Base-by-base conservation (phyloP, 2,797 vertebrate genomes). In the Syngnathus rostellatus region DNA sequence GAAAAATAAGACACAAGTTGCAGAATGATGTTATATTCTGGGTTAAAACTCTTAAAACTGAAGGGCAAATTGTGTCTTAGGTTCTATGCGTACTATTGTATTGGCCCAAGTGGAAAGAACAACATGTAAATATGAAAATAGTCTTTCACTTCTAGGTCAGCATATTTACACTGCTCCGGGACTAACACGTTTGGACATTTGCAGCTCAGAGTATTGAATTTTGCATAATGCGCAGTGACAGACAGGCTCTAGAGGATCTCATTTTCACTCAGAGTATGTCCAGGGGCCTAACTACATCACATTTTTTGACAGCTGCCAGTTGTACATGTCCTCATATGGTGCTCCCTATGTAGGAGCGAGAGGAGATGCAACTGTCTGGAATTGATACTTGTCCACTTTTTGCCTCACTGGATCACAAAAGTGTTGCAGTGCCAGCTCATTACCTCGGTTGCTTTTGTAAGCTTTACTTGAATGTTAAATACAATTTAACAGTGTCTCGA, bases 221-320 rank as follows among this genome's bases (percentile, higher is more conserved):
- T 81, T 59, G 77, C 79, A 84, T 87, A 87, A 88, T 82, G 67
- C 72, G 16, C 61, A 71, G 67, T 83, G 86, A 83, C 81, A 83
- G 68, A 68, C 65, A 72, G 72, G 73, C 77, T 80, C 71, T 65
- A 74, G 72, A 83, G 82, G 75, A 86, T 82, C 82, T 84, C 76
- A 74, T 87, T 86, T 81, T 82, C 80, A 76, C 73, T 82, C 71
- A 38, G 71, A 80, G 75, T 69, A 63, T 79, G 70, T 82, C 79
- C 81, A 39, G 39, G 37, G 77, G 85, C 73, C 71, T 71, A 72
- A 72, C 70, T 68, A 68, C 63, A 65, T 86, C 86, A 84, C 75
- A 77, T 81, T 86, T 79, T 68, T 72, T 85, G 88, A 88, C 86
- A 86, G 83, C 85, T 88, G 83, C 80, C 84, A 85, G 79, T 88